A percentile compares a stretch with the other conserved stretches of the same genome.
Evolutionary conservation across 1,140 invertebrate genomes (phyloP).

Genomic region (Globodera rostochiensis): DNA sequence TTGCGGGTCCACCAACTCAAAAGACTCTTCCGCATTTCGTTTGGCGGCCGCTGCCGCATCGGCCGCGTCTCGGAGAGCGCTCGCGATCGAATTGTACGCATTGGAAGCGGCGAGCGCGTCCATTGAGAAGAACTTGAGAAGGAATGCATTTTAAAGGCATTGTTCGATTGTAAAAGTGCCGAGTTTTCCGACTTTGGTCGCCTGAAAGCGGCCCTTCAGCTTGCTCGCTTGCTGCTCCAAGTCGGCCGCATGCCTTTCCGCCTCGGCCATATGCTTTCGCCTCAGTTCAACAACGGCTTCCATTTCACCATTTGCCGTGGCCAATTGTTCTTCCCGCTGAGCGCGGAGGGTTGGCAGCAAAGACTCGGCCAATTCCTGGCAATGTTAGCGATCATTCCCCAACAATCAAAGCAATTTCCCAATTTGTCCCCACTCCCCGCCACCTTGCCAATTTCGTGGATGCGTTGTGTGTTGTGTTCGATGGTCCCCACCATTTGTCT

Average conservation of each 20-base stretch:
- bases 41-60: constrained; percentile 44
- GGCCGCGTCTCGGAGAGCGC: constrained; percentile 56
- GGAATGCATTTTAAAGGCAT: neutral
- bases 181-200: constrained; percentile 3
- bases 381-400: neutral
- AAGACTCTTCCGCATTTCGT: constrained; percentile 39
- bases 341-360: constrained; percentile 37
- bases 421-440: neutral
- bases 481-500: constrained; percentile 41
- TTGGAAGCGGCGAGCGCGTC: constrained; percentile 58
- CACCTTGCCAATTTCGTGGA: constrained; percentile 49
- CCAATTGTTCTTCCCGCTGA: constrained; percentile 24
- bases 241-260: constrained; percentile 50
- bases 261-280: neutral
- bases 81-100: constrained; percentile 59
- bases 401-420: neutral
- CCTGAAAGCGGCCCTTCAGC: constrained; percentile 39
- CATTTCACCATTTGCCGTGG: neutral
- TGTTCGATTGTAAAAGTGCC: neutral
- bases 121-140: constrained; percentile 42
- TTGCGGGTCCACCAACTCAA: constrained; percentile 31
- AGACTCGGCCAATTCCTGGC: constrained; percentile 41
- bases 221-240: constrained; percentile 43
- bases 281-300: neutral
- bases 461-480: constrained; percentile 38